These are phyloP conservation scores for Oostethus manadensis DNA, from an alignment of 2,113 vertebrate genomes.

Conservation along the genomic window DNA sequence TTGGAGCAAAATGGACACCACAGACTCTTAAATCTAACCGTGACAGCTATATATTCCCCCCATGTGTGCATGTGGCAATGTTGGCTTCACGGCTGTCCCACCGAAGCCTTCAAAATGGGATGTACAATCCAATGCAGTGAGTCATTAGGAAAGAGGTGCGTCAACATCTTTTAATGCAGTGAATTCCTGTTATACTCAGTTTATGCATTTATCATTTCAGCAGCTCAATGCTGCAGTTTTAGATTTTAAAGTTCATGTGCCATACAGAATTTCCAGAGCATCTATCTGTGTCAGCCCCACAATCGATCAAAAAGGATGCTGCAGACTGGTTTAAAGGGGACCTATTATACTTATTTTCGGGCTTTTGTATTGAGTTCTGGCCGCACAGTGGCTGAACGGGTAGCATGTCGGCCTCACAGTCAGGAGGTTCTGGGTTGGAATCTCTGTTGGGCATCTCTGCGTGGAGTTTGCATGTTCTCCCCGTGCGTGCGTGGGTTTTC, in stretches of 20 bases:
- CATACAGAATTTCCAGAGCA: neutral
- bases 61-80: constrained; percentile 38
- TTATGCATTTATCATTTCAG: too few species aligned
- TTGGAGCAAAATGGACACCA: constrained; percentile 12
- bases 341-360: too few species aligned
- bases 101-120: constrained; percentile 24
- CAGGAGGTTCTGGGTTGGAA: too few species aligned
- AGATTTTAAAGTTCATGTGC: too few species aligned
- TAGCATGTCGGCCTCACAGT: too few species aligned
- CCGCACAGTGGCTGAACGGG: too few species aligned
- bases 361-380: too few species aligned
- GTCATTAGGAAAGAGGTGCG: constrained; percentile 24
- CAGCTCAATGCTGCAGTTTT: neutral
- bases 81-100: constrained; percentile 12
- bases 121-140: constrained; percentile 11
- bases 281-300: neutral
- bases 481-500: too few species aligned
- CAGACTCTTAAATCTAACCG: neutral
- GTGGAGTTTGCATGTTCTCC: too few species aligned
- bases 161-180: constrained; percentile 7
- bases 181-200: neutral
- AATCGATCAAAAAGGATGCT: neutral
- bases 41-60: neutral
- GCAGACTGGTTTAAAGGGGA: neutral
- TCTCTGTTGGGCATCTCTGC: too few species aligned